Evolutionary conservation across 2,888 invertebrate genomes (phyloP), one percentile per base, ranked within the genome.

Genomic region (Ectemnius cavifrons): DNA sequence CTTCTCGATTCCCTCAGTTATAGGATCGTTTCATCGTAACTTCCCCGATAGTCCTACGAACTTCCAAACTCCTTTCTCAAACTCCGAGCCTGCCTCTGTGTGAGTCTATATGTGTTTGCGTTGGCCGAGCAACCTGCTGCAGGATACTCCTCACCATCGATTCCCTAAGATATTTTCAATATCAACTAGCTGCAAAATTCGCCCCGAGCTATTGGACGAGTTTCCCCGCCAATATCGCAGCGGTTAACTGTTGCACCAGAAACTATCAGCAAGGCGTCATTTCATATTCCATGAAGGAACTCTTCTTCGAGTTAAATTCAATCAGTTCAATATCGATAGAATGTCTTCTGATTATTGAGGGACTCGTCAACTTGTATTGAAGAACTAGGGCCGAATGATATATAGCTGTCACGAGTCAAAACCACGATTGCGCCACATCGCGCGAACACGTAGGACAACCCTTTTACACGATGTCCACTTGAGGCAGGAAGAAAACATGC

Each of bases 11-110:
- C 72, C 28, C 65, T 45, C 67, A 64, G 67, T 67, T 77, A 77
- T 73, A 71, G 63, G 71, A 69, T 66, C 73, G 61, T 71, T 78
- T 63, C 65, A 61, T 64, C 66, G 68, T 67, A 77, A 77, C 73
- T 71, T 73, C 57, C 27, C n/a, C 57, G 37, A 65, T 71, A 73
- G 65, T 28, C 67, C 59, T 27, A 49, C 63, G 62, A 77, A 78
- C 70, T 78, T 71, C 60, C 45, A 45, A 73, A 75, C 63, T 77
- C 67, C 67, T 76, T 69, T 62, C 72, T 37, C n/a, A 60, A 66
- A 63, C 66, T 65, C 67, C 62, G 65, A 73, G 70, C 67, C 68
- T 66, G 69, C 63, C 37, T 37, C 37, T 37, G 8, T 37, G 37
- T 11, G 37, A 37, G 37, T 37, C 37, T 37, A 37, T 37, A 11